Evolutionary conservation across 2,113 vertebrate species (phyloP).

Genomic region (Rattus rattus): DNA sequence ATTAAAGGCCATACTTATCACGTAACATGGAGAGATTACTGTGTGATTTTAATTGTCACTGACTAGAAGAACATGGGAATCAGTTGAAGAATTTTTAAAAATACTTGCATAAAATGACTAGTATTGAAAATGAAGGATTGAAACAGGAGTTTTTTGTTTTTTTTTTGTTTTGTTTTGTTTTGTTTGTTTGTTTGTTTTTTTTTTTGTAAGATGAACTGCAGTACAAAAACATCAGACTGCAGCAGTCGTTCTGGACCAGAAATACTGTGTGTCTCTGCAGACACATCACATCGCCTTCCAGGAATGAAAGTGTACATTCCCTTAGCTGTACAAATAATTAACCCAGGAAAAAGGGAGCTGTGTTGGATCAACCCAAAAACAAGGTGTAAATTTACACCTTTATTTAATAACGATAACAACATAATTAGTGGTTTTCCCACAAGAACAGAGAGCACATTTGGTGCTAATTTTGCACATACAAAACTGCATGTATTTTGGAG

Average conservation of each 20-base stretch:
- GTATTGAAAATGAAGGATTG: neutral
- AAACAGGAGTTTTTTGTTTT: neutral
- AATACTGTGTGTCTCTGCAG: slow-evolving; percentile 76
- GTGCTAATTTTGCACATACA: neutral
- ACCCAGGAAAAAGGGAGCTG: slow-evolving; percentile 64
- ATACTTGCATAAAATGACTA: neutral
- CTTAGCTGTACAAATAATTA: neutral
- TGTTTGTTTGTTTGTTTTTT: no score
- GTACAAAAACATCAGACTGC: slow-evolving; percentile 67
- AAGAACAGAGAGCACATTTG: neutral
- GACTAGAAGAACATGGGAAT: neutral
- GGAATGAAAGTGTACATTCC: slow-evolving; percentile 49
- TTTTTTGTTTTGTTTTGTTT: no score
- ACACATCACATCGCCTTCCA: slow-evolving; percentile 58
- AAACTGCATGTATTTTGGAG: slow-evolving; percentile 71
- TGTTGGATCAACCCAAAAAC: slow-evolving; percentile 73
- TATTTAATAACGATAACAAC: slow-evolving; percentile 64
- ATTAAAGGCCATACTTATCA: neutral
- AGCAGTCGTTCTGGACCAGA: slow-evolving; percentile 83
- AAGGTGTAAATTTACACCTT: slow-evolving; percentile 63
- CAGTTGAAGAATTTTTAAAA: neutral
- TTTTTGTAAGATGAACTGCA: slow-evolving; percentile 63
- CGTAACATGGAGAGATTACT: neutral
- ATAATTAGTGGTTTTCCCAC: neutral
- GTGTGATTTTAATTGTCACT: neutral